Evolutionary conservation across 2,888 invertebrate species (phyloP), one percentile per base, ranked within the genome.

Genomic region (Dione juno): DNA sequence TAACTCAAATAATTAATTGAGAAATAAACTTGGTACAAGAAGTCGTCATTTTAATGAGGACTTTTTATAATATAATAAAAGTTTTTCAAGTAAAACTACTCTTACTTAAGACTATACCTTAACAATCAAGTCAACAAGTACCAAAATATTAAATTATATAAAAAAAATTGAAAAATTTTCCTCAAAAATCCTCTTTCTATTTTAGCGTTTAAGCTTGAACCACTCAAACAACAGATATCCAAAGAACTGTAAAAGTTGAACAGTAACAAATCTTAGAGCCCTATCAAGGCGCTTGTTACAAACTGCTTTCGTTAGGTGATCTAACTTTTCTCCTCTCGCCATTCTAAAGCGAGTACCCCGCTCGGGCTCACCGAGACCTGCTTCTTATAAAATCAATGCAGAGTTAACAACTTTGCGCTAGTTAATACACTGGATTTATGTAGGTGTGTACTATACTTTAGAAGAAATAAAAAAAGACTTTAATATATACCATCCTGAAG

Each of bases 271-370:
- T 79, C 77, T 77, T 78, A 78, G 64, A 37, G 74, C 77, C 75
- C 77, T 79, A 78, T 76, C 78, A 81, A 83, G 82, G 79, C 78
- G 81, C 80, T 83, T 82, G 81, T 77, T 81, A 75, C 78, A 75
- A 86, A 85, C 82, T 84, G 82, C 83, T 84, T 83, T 81, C 78
- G 81, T 79, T 81, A 80, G 80, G 76, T 81, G 84, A 86, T 88
- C 84, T 83, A 87, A 88, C 81, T 88, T 87, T 83, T 77, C 80
- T 80, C 74, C 76, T 78, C 74, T 77, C 72, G 74, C 74, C 83
- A 53, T 66, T 77, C 74, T 77, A 82, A 81, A 82, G 81, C 80
- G 54, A 35, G 64, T 63, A 64, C 66, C 59, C 66, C 40, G 54
- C 57, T 66, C 53, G 45, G 50, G 41, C 61, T 69, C 45, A 59